Evolutionary conservation across 37 sponge, comb jelly and placozoan genomes (phyloP), one percentile per base, ranked within the genome.

Genomic region (Cladorhizidae sp.): DNA sequence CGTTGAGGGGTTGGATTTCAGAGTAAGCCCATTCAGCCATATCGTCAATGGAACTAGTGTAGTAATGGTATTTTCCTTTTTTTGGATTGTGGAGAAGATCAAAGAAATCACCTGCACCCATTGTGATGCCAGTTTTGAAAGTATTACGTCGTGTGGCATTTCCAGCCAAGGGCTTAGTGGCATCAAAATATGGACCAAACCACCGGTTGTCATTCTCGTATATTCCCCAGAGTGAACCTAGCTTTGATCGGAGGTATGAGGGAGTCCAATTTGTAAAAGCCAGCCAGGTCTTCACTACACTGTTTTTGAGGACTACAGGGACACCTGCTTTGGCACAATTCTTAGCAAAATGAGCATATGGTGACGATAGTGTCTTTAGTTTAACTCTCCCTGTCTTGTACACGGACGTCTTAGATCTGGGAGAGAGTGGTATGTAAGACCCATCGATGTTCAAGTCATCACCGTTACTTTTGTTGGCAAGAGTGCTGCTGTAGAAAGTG

Each of bases 161-260:
- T 23, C 61, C 22, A 0, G 75, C 18, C n/a, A 96, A 69, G 2
- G 93, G 93, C 67, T 93, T 96, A 0, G 59, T 74, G 1, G 28
- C 39, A 49, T 96, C 97, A 74, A 90, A 96, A 63, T 96, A 93
- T 12, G 97, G 97, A 1, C 97, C 97, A 83, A 96, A 96, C 97
- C 97, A 96, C 9, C 84, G 76, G 63, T 93, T 93, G 64, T 78
- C 67, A 68, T 96, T 96, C 22, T 80, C 79, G 68, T 96, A 96
- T 3, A 96, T 74, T 28, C 94, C 88, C 20, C 23, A 51, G 1
- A 95, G 64, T 5, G 25, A 55, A 2, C 39, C 50, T 22, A 90
- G 38, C 73, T 79, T 86, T 9, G 65, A 55, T 32, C 74, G 61
- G 9, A 95, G 73, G 83, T 92, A 95, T 3, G 49, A 0, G 3